Evolutionary conservation across 23 tunicate genomes (phyloP).

Genomic region (Halocynthia roretzi): DNA sequence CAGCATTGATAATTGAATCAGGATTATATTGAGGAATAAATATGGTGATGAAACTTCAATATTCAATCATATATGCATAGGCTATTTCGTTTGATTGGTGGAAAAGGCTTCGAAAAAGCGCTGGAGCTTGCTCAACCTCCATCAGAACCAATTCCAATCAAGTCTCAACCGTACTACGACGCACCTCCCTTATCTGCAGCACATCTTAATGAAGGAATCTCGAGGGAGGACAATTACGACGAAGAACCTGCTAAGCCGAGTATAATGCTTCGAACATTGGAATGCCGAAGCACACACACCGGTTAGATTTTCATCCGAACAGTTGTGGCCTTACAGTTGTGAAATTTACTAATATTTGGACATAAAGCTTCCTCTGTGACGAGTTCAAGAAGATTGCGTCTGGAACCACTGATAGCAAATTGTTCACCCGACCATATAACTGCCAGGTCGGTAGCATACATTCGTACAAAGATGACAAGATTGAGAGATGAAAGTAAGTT

Average conservation of each 20-base stretch:
- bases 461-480: slow-evolving; percentile 69
- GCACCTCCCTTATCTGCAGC: background rate
- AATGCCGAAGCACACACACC: slow-evolving; percentile 63
- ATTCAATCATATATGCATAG: slow-evolving; percentile 27
- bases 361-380: slow-evolving; percentile 41
- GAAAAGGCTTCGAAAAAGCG: slow-evolving; percentile 47
- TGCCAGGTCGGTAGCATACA: slow-evolving; percentile 61
- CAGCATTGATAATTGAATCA: too few relatives aligned
- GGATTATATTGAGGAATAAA: too few relatives aligned
- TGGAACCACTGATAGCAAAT: slow-evolving; percentile 65
- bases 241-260: slow-evolving; percentile 15
- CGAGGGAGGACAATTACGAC: background rate
- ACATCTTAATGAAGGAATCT: too few relatives aligned
- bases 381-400: slow-evolving; percentile 40
- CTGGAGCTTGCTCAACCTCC: slow-evolving; percentile 18
- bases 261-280: slow-evolving; percentile 60
- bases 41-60: too few relatives aligned
- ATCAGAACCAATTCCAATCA: background rate
- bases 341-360: background rate
- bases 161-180: background rate
- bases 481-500: slow-evolving; percentile 51
- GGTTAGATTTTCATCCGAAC: slow-evolving; percentile 21
- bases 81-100: slow-evolving; percentile 64
- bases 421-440: slow-evolving; percentile 58
- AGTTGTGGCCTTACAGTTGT: background rate